Conservation (phyloP, 1,140 invertebrate species). For the Palaemon carinicauda region DNA sequence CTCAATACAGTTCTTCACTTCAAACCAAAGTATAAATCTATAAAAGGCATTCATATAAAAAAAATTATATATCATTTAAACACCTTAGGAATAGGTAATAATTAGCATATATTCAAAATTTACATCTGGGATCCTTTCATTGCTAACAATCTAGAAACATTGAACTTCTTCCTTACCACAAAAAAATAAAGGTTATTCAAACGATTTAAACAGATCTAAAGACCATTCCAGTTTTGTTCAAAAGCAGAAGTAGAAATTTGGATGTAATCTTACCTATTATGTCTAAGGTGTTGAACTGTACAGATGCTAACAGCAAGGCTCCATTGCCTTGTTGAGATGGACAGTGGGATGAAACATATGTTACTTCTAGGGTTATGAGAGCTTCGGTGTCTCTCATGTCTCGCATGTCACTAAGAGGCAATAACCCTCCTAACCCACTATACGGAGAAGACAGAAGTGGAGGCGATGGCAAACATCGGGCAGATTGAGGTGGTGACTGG, state of each 20-base stretch:
- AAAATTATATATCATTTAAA: too few species aligned
- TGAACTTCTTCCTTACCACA: too few species aligned
- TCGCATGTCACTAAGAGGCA: constrained; percentile 61
- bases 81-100: too few species aligned
- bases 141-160: too few species aligned
- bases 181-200: neutral
- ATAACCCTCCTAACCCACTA: neutral
- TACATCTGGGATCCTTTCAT: too few species aligned
- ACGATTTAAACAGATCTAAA: neutral
- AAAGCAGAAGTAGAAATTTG: neutral
- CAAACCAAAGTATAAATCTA: too few species aligned
- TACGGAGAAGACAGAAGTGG: constrained; percentile 21
- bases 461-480: constrained; percentile 61
- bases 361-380: constrained; percentile 83
- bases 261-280: constrained; percentile 71
- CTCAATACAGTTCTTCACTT: too few species aligned
- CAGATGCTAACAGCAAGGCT: constrained; percentile 67
- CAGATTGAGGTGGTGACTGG: constrained; percentile 47
- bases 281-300: constrained; percentile 93
- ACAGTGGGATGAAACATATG: constrained; percentile 73
- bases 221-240: too few species aligned
- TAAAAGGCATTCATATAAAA: too few species aligned
- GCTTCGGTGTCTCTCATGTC: constrained; percentile 77
- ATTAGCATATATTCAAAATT: too few species aligned
- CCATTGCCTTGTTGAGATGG: constrained; percentile 63